These are phyloP conservation scores for Ophion slaviceki DNA, from an alignment of 2,888 invertebrate genomes.

Conservation along the genomic window DNA sequence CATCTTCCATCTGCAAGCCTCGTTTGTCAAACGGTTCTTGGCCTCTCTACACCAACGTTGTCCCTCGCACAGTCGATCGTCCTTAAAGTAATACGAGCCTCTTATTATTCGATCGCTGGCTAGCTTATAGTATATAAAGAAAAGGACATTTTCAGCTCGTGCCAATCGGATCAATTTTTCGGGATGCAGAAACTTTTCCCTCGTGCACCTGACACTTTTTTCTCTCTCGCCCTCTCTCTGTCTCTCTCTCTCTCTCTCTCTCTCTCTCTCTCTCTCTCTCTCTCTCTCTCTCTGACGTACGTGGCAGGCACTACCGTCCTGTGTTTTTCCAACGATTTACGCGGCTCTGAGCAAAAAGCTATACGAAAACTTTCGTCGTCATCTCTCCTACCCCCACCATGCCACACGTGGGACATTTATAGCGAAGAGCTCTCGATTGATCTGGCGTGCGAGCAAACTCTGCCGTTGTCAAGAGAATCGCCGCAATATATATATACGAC, in stretches of 20 bases:
- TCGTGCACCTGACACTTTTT: not conserved
- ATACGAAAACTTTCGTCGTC: conserved; percentile 55
- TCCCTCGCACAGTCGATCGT: not conserved
- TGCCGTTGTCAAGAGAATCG: conserved; percentile 70
- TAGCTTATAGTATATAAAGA: not conserved
- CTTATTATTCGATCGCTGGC: not conserved
- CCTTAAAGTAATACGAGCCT: too few relatives aligned
- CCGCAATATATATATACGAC: conserved; percentile 25
- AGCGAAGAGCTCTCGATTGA: conserved; percentile 74
- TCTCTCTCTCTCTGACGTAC: conserved; percentile 37
- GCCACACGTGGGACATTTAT: conserved; percentile 69
- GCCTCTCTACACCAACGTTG: not conserved
- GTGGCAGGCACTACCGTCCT: conserved; percentile 45
- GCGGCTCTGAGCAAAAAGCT: conserved; percentile 41
- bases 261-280: conserved; percentile 17
- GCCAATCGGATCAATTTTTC: not conserved
- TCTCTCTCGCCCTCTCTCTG: conserved; percentile 8
- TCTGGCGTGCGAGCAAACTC: conserved; percentile 70
- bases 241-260: conserved; percentile 7
- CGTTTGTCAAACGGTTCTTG: conserved; percentile 22
- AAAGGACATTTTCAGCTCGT: not conserved
- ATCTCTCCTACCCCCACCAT: conserved; percentile 30
- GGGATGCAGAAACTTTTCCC: not conserved
- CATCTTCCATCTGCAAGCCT: conserved; percentile 23
- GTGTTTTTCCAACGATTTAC: conserved; percentile 14